Evolutionary conservation across 2,797 vertebrate genomes (phyloP), one percentile per base, ranked within the genome.

Genomic region (Luscinia luscinia): DNA sequence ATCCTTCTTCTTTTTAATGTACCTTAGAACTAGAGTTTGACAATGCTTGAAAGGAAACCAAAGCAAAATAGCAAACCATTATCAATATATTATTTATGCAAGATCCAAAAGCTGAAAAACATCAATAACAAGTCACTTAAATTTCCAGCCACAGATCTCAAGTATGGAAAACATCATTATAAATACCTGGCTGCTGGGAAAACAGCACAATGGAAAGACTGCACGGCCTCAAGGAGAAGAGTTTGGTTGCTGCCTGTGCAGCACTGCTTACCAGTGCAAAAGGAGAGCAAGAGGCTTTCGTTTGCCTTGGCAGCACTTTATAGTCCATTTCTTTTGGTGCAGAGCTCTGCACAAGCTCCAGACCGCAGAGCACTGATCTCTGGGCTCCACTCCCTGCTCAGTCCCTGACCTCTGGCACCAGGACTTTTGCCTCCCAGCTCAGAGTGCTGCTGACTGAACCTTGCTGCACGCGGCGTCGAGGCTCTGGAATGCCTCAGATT

Each of bases 401-500:
- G 22, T 13, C 41, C 48, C 48, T 67, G 83, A 76, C 82, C 82
- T 72, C 82, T 38, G 55, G 68, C 51, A 49, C 62, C 61, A 62
- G 49, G 23, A 51, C 81, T 92, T 76, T 72, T 59, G 13, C 75
- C 79, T 85, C 51, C 54, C 40, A 83, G 69, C 76, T n/a, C 79
- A 11, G 63, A 32, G 52, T 27, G 4, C 84, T 69, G 58, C 5
- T 6, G 11, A 11, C 63, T 6, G 69, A 69, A 72, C 66, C 66
- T 70, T 1, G 4, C 67, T 66, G 48, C 51, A 64, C 0, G 0
- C 15, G 3, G 58, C 11, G 19, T 34, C 6, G 3, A 21, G 54
- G 79, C 79, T 76, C 87, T 89, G 95, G 67, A 91, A 84, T 36
- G 77, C 52, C 49, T 95, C 94, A 67, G 67, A 78, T 67, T 91